phyloP scores from a whole-genome alignment of 2,797 vertebrate species.

The Ara ararauna region DNA sequence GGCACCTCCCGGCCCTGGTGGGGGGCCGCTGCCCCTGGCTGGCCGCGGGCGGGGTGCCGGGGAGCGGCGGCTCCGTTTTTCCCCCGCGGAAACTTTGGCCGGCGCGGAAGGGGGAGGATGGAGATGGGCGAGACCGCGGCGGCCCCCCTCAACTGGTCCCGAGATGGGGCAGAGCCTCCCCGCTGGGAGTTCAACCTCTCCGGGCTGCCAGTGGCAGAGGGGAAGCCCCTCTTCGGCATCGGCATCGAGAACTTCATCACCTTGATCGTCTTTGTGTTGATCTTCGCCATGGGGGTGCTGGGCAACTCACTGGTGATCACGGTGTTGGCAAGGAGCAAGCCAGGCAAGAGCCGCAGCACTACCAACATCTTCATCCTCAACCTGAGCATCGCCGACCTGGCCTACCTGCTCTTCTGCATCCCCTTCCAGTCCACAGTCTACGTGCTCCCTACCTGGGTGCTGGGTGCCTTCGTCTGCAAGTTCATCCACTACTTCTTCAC shows the following conservation, averaged over 20 bases:
- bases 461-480: conserved; percentile 96
- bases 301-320: conserved; percentile 97
- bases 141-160: conserved; percentile 51
- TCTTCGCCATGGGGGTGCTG: conserved; percentile 92
- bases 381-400: conserved; percentile 95
- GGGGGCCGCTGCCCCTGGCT: neutral
- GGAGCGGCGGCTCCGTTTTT: neutral
- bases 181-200: conserved; percentile 15
- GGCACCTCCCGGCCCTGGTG: neutral
- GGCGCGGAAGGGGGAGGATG: neutral
- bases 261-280: conserved; percentile 89
- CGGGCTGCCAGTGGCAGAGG: neutral
- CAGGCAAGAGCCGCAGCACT: conserved; percentile 90
- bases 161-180: neutral
- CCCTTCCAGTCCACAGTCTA: conserved; percentile 97
- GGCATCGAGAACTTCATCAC: conserved; percentile 92
- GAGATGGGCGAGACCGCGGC: neutral
- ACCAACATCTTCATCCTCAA: conserved; percentile 98
- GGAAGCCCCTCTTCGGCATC: conserved; percentile 81
- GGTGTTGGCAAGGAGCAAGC: conserved; percentile 90
- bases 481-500: conserved; percentile 98
- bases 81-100: neutral
- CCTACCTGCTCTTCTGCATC: conserved; percentile 96
- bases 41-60: neutral
- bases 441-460: conserved; percentile 90